Evolutionary conservation across 2,113 vertebrate species (phyloP).

Genomic region (Strix uralensis): DNA sequence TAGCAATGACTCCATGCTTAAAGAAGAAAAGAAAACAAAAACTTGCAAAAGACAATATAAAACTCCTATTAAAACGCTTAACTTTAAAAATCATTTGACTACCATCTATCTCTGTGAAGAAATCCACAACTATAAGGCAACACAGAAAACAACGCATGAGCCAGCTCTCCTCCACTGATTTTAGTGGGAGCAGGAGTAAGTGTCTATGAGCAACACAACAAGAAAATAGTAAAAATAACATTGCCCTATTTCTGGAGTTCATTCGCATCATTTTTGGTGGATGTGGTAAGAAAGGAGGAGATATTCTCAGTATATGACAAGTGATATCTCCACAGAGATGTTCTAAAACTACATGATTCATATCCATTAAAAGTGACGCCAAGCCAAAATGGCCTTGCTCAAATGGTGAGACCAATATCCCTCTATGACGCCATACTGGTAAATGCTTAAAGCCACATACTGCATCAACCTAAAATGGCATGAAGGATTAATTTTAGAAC

Average conservation of each 20-base stretch:
- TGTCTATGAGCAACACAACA: neutral
- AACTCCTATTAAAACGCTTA: neutral
- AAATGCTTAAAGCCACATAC: neutral
- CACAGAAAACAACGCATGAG: neutral
- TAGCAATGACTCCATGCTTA: slow-evolving; percentile 97
- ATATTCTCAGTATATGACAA: neutral
- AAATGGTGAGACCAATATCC: neutral
- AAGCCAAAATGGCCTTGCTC: neutral
- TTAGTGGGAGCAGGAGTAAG: neutral
- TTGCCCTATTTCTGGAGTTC: neutral
- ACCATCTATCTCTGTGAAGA: neutral
- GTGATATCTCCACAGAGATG: neutral
- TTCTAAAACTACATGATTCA: neutral
- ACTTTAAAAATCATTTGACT: neutral
- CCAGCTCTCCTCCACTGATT: neutral
- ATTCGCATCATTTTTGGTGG: neutral
- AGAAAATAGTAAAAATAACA: neutral
- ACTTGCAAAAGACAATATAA: neutral
- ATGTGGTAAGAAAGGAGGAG: neutral
- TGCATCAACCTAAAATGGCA: neutral
- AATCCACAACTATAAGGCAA: neutral
- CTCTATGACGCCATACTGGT: neutral
- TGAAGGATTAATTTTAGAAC: neutral
- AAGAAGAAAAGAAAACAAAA: slow-evolving; percentile 29
- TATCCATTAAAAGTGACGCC: neutral